These are phyloP conservation scores for Gymnoscopelus braueri DNA, from an alignment of 2,797 vertebrate species.

Conservation along the genomic window DNA sequence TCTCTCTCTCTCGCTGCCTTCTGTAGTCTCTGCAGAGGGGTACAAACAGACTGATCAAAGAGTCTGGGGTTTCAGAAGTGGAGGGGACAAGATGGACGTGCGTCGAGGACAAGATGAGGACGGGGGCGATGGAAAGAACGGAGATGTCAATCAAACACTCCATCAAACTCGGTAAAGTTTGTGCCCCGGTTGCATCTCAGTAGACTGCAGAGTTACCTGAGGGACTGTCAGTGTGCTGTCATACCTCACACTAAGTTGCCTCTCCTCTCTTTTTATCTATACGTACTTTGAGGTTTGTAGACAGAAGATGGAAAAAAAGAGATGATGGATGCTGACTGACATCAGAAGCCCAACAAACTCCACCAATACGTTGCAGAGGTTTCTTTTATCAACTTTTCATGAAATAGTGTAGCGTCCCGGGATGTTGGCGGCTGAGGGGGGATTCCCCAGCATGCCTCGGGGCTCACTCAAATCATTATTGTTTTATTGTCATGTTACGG, in stretches of 20 bases:
- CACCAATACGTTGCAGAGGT: too few relatives aligned
- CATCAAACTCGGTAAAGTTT: not conserved
- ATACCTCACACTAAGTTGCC: conserved; percentile 11
- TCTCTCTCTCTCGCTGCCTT: conserved; percentile 33
- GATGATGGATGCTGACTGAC: not conserved
- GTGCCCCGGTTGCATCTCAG: not conserved
- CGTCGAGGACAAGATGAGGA: conserved; percentile 58
- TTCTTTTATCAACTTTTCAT: too few relatives aligned
- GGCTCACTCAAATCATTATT: too few relatives aligned
- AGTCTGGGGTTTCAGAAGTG: conserved; percentile 57
- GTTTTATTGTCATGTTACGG: too few relatives aligned
- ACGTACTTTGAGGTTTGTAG: not conserved
- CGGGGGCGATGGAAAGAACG: conserved; percentile 38
- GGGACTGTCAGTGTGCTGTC: conserved; percentile 12
- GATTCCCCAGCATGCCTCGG: too few relatives aligned
- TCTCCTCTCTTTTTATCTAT: not conserved
- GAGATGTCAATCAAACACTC: conserved; percentile 22
- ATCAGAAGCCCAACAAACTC: not conserved
- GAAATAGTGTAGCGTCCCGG: too few relatives aligned
- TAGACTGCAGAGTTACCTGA: not conserved
- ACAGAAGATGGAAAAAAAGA: not conserved
- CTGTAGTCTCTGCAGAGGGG: conserved; percentile 60
- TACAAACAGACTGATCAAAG: conserved; percentile 73
- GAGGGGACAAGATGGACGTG: conserved; percentile 62
- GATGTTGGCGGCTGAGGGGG: too few relatives aligned